A percentile compares a stretch with the other conserved stretches of the same genome.
phyloP scores from a whole-genome alignment of 1,140 invertebrate genomes.

The Bombus sylvicola region DNA sequence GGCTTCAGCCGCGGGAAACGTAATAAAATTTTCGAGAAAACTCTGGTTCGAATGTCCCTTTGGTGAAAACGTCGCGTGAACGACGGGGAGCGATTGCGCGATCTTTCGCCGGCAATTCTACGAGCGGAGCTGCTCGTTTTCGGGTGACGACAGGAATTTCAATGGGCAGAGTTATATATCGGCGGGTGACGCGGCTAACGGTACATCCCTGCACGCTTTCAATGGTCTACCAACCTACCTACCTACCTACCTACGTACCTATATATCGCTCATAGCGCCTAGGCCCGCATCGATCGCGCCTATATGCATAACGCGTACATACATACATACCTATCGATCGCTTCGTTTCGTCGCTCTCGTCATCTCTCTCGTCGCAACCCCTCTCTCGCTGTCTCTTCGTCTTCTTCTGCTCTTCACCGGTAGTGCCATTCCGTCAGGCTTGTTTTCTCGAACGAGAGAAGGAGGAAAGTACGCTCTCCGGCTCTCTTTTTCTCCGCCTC shows the following conservation, averaged over 20 bases:
- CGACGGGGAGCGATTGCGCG: constrained; percentile 47
- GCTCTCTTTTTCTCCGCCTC: constrained; percentile 1
- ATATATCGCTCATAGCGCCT: constrained; percentile 61
- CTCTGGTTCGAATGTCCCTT: constrained; percentile 25
- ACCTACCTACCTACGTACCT: constrained; percentile 67
- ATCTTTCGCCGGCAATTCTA: constrained; percentile 56
- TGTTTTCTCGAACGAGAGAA: constrained; percentile 51
- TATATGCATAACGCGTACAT: constrained; percentile 68
- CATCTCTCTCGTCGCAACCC: background rate
- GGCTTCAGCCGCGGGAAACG: background rate
- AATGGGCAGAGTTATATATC: constrained; percentile 54
- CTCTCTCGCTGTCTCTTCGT: constrained; percentile 32
- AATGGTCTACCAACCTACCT: constrained; percentile 70
- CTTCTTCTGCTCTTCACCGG: constrained; percentile 13
- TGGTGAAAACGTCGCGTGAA: background rate
- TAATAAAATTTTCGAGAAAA: constrained; percentile 36
- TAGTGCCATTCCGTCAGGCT: constrained; percentile 5
- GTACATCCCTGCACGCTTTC: constrained; percentile 70
- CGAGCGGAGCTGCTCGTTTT: constrained; percentile 58
- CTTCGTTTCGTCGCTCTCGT: constrained; percentile 38
- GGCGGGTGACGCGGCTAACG: constrained; percentile 62
- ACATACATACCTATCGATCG: constrained; percentile 63
- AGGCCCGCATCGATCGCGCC: constrained; percentile 67
- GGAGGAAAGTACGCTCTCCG: constrained; percentile 46
- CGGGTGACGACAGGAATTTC: constrained; percentile 57